These are phyloP conservation scores for Microctenopoma lineatum DNA, from an alignment of 2,797 vertebrate genomes.

Conservation along the genomic window DNA sequence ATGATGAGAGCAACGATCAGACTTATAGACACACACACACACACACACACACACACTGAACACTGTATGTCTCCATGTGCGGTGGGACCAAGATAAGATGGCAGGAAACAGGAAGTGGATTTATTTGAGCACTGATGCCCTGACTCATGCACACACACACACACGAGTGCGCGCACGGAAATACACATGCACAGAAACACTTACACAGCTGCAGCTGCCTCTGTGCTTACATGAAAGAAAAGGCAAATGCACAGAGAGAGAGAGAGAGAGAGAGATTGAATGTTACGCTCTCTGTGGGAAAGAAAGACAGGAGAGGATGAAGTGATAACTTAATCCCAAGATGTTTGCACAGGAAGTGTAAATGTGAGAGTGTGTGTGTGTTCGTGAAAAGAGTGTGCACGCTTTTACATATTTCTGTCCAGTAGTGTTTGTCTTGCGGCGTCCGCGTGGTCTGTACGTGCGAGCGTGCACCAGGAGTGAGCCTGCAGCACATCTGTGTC, in stretches of 20 bases:
- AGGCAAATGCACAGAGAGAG: slow-evolving; percentile 55
- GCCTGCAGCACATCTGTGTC: slow-evolving; percentile 36
- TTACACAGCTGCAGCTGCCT: slow-evolving; percentile 77
- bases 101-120: slow-evolving; percentile 79
- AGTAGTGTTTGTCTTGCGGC: slow-evolving; percentile 36
- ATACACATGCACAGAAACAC: slow-evolving; percentile 55
- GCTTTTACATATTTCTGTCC: slow-evolving; percentile 33
- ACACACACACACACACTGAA: slow-evolving; percentile 1
- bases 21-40: slow-evolving; percentile 13
- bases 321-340: slow-evolving; percentile 79
- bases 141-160: slow-evolving; percentile 48
- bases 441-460: slow-evolving; percentile 24
- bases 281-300: slow-evolving; percentile 79
- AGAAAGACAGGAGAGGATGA: slow-evolving; percentile 70
- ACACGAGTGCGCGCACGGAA: slow-evolving; percentile 5
- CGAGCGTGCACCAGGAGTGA: background rate
- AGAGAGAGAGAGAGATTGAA: slow-evolving; percentile 51
- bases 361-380: slow-evolving; percentile 28
- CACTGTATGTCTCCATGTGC: slow-evolving; percentile 53
- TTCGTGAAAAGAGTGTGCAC: slow-evolving; percentile 28
- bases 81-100: slow-evolving; percentile 62
- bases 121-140: slow-evolving; percentile 68
- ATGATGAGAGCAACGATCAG: slow-evolving; percentile 51
- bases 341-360: slow-evolving; percentile 73
- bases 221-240: slow-evolving; percentile 74